These are phyloP conservation scores for Indri indri DNA, from an alignment of 2,113 vertebrate species.

Conservation along the genomic window DNA sequence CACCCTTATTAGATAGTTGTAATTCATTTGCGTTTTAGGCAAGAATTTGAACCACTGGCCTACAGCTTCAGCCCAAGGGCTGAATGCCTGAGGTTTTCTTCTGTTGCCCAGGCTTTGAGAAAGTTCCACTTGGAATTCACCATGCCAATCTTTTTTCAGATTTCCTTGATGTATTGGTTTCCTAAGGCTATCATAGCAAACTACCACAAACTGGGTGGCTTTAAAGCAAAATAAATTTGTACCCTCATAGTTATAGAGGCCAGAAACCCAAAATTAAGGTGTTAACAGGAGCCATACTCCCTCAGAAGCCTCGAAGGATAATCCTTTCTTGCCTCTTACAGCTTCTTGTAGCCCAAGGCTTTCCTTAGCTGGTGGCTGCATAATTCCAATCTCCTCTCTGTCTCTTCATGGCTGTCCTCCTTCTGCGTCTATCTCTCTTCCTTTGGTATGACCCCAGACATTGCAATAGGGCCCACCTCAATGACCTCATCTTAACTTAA, in stretches of 20 bases:
- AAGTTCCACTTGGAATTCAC: not conserved
- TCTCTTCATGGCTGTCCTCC: not conserved
- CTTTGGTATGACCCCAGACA: not conserved
- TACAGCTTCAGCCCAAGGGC: fast-evolving
- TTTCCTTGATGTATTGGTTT: not conserved
- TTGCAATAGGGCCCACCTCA: not conserved
- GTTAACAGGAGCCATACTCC: fast-evolving
- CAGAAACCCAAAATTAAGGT: not conserved
- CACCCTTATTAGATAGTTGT: not conserved
- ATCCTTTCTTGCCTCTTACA: not conserved
- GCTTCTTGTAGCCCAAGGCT: fast-evolving
- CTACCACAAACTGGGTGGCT: fast-evolving
- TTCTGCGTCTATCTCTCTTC: not conserved
- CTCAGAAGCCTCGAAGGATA: not conserved
- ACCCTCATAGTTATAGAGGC: not conserved
- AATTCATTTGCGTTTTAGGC: not conserved
- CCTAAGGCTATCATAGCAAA: not conserved
- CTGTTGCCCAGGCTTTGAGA: not conserved
- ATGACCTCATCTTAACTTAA: not conserved
- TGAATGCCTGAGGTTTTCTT: not conserved
- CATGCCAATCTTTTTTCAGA: not conserved
- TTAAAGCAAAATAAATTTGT: not conserved
- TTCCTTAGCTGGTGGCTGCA: fast-evolving
- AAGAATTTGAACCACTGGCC: not conserved
- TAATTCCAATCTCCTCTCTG: not conserved